Percentiles rank a stretch among this genome's conserved stretches.
Conservation (phyloP, 30 jellyfish, hydroid and myxozoan genomes). For the Rhopilema esculentum region DNA sequence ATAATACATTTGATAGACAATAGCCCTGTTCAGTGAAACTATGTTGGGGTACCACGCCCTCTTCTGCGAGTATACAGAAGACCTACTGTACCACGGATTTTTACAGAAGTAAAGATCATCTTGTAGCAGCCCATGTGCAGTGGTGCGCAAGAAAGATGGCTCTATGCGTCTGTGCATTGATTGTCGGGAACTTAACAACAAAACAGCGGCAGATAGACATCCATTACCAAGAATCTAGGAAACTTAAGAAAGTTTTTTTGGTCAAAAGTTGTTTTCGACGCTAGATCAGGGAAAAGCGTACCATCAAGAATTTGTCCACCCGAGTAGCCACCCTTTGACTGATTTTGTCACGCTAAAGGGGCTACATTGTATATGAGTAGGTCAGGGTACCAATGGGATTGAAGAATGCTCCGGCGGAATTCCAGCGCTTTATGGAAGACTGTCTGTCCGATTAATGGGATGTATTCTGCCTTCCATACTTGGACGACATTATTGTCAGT, state of each 20-base stretch:
- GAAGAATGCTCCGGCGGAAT: conserved; percentile 71
- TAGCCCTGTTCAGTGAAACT: conserved; percentile 30
- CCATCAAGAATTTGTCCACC: conserved; percentile 63
- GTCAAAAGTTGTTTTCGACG: conserved; percentile 40
- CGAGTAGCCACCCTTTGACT: conserved; percentile 25
- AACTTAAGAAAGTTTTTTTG: conserved; percentile 13
- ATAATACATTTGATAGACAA: conserved; percentile 15
- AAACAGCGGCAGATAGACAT: conserved; percentile 15
- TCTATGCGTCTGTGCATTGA: conserved; percentile 38
- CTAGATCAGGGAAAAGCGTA: conserved; percentile 52
- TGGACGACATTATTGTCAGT: conserved; percentile 55
- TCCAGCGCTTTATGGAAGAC: conserved; percentile 73
- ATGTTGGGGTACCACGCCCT: conserved; percentile 19
- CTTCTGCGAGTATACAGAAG: conserved; percentile 29
- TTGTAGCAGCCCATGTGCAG: too few relatives aligned
- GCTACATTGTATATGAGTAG: conserved; percentile 69
- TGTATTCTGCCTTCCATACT: conserved; percentile 52
- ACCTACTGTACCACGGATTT: conserved; percentile 43
- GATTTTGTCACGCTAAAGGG: conserved; percentile 80
- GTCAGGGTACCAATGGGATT: conserved; percentile 73
- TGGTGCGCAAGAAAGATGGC: conserved; percentile 29
- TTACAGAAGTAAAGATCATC: conserved; percentile 4
- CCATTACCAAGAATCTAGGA: conserved; percentile 52
- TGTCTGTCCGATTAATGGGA: conserved; percentile 44
- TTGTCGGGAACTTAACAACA: conserved; percentile 17